Evolutionary conservation across 2,797 vertebrate species (phyloP).

Genomic region (Acanthurus tractus): DNA sequence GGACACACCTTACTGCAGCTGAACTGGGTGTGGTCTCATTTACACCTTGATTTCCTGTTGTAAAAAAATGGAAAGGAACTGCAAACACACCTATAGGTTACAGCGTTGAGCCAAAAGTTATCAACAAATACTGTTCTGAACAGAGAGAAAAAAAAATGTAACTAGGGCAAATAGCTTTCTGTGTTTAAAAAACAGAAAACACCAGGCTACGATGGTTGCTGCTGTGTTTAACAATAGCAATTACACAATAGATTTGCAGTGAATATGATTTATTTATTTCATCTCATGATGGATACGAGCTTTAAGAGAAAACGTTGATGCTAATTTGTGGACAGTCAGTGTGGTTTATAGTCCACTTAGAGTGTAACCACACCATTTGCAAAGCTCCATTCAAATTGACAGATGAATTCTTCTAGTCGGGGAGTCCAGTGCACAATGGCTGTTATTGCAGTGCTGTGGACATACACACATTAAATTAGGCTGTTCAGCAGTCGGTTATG

Average conservation of each 20-base stretch:
- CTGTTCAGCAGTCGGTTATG: constrained; percentile 8
- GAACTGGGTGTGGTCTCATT: no score
- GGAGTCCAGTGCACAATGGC: neutral
- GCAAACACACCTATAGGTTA: neutral
- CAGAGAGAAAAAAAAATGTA: no score
- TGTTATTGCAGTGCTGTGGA: constrained; percentile 14
- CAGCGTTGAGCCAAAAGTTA: neutral
- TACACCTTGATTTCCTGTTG: neutral
- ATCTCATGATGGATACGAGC: neutral
- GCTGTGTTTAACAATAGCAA: no score
- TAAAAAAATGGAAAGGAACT: neutral
- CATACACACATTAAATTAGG: neutral
- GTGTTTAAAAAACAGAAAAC: no score
- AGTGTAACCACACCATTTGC: constrained; percentile 1
- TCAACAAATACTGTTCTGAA: neutral
- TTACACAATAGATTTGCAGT: no score
- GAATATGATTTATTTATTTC: neutral
- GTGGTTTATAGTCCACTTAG: neutral
- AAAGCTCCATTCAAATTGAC: neutral
- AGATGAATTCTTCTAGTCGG: neutral
- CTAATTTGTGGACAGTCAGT: neutral
- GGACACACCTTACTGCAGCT: neutral
- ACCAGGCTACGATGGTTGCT: no score
- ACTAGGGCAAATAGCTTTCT: no score
- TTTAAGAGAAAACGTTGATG: neutral